phyloP scores from a whole-genome alignment of 1,140 invertebrate genomes.

The Tenebrio molitor region DNA sequence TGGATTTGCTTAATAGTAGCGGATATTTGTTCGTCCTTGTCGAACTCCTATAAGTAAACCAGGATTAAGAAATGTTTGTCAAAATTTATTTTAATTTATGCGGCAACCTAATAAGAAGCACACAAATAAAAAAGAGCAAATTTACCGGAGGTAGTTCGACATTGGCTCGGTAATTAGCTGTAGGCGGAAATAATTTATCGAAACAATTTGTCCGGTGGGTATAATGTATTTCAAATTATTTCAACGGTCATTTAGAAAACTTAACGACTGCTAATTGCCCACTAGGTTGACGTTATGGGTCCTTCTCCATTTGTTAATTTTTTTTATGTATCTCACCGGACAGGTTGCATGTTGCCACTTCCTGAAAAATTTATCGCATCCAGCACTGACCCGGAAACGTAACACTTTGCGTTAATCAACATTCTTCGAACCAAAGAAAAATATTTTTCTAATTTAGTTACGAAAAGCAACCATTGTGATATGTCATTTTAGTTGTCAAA shows the following conservation, averaged over 20 bases:
- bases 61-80: slow-evolving; percentile 26
- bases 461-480: no score
- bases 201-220: slow-evolving; percentile 5
- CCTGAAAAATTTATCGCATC: no score
- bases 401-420: no score
- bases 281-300: no score
- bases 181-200: slow-evolving; percentile 20
- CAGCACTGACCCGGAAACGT: no score
- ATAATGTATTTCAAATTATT: slow-evolving; percentile 11
- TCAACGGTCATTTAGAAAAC: not conserved
- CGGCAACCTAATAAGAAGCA: not conserved
- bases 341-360: no score
- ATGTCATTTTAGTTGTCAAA: no score
- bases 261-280: not conserved
- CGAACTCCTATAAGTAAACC: slow-evolving; percentile 12
- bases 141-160: slow-evolving; percentile 7
- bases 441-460: no score
- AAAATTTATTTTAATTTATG: slow-evolving; percentile 8
- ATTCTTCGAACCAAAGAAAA: no score
- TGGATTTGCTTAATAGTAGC: slow-evolving; percentile 6
- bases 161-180: slow-evolving; percentile 12
- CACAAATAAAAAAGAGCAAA: not conserved
- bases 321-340: no score
- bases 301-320: no score
- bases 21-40: slow-evolving; percentile 16